Evolutionary conservation across 2,888 invertebrate species (phyloP), one percentile per base, ranked within the genome.

Genomic region (Erebia epiphron): DNA sequence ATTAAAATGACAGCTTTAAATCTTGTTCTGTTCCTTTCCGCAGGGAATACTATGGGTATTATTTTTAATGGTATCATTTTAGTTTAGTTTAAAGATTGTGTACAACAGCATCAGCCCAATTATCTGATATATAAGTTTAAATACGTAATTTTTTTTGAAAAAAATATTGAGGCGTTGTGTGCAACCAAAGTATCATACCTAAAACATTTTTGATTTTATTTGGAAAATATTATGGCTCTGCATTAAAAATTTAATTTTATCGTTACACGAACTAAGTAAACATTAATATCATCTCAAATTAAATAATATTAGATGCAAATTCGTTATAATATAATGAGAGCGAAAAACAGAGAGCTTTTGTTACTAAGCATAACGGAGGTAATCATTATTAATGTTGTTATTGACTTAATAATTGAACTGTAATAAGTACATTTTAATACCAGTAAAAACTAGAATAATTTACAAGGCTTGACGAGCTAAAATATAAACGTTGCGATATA

Each of bases 391-490:
- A 60, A 43, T 62, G 26, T 46, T 14, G 46, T 18, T 21, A 62
- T 62, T 49, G 62, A 49, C 21, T 41, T 49, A 62, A 46, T 62
- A 62, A 62, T 49, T 62, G 49, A 62, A 21, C 14, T 49, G 46
- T 49, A 14, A 21, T n/a, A n/a, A n/a, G n/a, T 62, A 46, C 1
- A 46, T 46, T 49, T 49, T 57, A 21, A 57, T 13, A 14, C 26
- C 13, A 57, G 56, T 18, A 57, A 46, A 46, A 46, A 13, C 46
- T 46, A 46, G 46, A 46, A 46, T 46, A 46, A 46, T 46, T 13
- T 46, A 46, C 46, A 46, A 57, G 7, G 13, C 0, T 21, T 26
- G 56, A 26, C 56, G 18, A 57, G 54, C 21, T 26, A 14, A 57
- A 21, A 46, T 46, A 46, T 16, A 54, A 57, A 13, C 7, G 7